Conservation (phyloP, 2,797 vertebrate species). For the Stomatorhinus walkeri region DNA sequence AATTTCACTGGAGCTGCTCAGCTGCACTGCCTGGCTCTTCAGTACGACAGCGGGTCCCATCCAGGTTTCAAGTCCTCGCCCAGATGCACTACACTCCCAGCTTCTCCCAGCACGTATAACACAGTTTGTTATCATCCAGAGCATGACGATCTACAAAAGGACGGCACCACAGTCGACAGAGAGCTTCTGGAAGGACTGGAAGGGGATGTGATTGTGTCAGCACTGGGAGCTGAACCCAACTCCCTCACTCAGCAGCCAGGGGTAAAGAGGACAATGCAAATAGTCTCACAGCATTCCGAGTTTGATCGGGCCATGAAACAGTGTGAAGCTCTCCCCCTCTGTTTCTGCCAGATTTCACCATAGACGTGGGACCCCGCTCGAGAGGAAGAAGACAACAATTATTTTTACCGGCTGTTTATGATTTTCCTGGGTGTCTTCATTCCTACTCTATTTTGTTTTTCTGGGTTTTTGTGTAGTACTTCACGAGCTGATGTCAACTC, state of each 20-base stretch:
- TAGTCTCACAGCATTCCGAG: neutral
- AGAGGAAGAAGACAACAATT: neutral
- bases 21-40: neutral
- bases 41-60: neutral
- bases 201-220: conserved; percentile 1
- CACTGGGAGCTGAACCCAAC: neutral
- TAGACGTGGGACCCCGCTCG: neutral
- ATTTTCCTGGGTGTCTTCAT: neutral
- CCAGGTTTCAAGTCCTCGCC: neutral
- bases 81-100: neutral
- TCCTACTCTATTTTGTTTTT: neutral
- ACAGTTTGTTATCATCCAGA: neutral
- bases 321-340: neutral
- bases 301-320: neutral
- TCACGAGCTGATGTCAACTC: neutral
- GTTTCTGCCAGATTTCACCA: neutral
- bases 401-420: neutral
- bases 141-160: neutral
- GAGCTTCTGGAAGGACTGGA: neutral
- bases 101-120: neutral
- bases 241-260: conserved; percentile 7
- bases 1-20: neutral
- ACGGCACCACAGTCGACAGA: neutral
- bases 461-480: neutral
- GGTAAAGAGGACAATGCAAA: conserved; percentile 2